A percentile compares a stretch with the other conserved stretches of the same genome.
Conservation (phyloP, 2,888 invertebrate species). For the Zygothrica quintamaculata region DNA sequence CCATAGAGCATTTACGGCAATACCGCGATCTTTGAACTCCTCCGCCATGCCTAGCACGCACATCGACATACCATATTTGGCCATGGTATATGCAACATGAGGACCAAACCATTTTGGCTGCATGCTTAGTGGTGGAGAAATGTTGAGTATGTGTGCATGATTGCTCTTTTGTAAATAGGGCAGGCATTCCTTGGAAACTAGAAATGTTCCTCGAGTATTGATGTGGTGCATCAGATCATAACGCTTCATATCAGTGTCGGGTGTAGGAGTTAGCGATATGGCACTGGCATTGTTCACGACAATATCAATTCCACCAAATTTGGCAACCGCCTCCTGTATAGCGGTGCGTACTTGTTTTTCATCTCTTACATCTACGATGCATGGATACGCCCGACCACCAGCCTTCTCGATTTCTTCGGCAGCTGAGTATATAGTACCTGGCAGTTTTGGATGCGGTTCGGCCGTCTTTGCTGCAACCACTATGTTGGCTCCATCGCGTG, state of each 20-base stretch:
- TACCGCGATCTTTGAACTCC: constrained; percentile 92
- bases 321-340: constrained; percentile 88
- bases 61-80: constrained; percentile 99
- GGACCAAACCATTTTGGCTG: constrained; percentile 94
- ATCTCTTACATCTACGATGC: constrained; percentile 92
- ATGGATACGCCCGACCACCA: constrained; percentile 91
- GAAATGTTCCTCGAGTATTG: constrained; percentile 97
- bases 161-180: constrained; percentile 93
- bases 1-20: constrained; percentile 98
- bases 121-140: constrained; percentile 97
- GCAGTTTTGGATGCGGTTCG: constrained; percentile 88
- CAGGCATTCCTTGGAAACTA: constrained; percentile 96
- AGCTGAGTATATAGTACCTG: constrained; percentile 93
- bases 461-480: constrained; percentile 95
- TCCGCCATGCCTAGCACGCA: constrained; percentile 98
- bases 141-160: constrained; percentile 97
- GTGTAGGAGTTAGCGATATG: constrained; percentile 93
- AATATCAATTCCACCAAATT: constrained; percentile 98
- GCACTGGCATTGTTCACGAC: constrained; percentile 98
- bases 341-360: constrained; percentile 89
- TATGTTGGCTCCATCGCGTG: constrained; percentile 94
- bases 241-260: constrained; percentile 95
- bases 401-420: constrained; percentile 93
- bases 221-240: constrained; percentile 98
- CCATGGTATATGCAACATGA: constrained; percentile 98